Evolutionary conservation across 1,140 invertebrate species (phyloP).

Genomic region (Rhopalosiphum maidis): DNA sequence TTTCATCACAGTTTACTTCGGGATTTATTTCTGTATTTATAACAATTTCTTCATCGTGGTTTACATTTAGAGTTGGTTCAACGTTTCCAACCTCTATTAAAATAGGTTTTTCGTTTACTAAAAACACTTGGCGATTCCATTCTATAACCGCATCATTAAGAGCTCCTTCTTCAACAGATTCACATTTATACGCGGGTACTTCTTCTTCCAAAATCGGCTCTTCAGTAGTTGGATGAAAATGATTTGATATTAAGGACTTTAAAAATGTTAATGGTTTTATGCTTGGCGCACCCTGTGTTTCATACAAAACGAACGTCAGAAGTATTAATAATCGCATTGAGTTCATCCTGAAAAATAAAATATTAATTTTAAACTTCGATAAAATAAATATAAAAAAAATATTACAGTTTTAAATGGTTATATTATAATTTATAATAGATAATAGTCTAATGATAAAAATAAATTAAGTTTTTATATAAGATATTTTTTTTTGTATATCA

Average conservation of each 20-base stretch:
- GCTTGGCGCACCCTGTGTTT: neutral
- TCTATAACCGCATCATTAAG: neutral
- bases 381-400: neutral
- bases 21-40: neutral
- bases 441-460: neutral
- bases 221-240: neutral
- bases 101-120: neutral
- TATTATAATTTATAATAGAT: neutral
- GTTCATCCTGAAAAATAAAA: constrained; percentile 39
- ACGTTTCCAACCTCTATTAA: neutral
- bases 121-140: neutral
- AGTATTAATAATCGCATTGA: neutral
- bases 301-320: neutral
- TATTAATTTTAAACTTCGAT: neutral
- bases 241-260: constrained; percentile 1
- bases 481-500: no score
- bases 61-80: neutral
- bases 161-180: neutral
- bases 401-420: neutral
- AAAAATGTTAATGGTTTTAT: constrained; percentile 9
- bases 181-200: neutral
- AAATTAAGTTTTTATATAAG: no score
- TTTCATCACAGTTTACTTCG: neutral
- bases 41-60: neutral
- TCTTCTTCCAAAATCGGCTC: neutral